Percentiles rank a stretch among this genome's conserved stretches.
Evolutionary conservation across 2,888 invertebrate species (phyloP).

Genomic region (Furcula furcula): DNA sequence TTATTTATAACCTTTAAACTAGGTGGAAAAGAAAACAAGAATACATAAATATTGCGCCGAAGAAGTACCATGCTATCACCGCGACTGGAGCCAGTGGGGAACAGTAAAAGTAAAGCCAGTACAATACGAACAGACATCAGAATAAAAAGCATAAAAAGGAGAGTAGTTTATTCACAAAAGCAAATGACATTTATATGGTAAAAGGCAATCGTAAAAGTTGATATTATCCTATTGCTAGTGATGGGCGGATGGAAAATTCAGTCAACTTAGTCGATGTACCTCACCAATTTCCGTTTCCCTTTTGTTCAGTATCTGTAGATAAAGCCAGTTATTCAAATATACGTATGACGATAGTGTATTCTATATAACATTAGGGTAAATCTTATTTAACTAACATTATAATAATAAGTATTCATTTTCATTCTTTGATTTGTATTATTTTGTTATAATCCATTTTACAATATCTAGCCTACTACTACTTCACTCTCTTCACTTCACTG

Average conservation of each 20-base stretch:
- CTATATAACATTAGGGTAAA: too few relatives aligned
- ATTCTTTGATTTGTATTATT: too few relatives aligned
- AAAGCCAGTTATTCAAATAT: too few relatives aligned
- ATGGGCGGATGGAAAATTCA: conserved; percentile 7
- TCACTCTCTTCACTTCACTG: too few relatives aligned
- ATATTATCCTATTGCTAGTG: conserved; percentile 28
- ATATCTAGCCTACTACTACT: conserved; percentile 8
- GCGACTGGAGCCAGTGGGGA: conserved; percentile 23
- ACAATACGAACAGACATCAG: conserved; percentile 33
- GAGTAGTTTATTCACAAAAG: conserved; percentile 38
- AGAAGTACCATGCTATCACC: conserved; percentile 15
- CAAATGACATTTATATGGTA: conserved; percentile 40
- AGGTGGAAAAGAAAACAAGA: background rate
- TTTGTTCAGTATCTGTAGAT: too few relatives aligned
- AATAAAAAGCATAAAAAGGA: conserved; percentile 36
- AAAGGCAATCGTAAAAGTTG: conserved; percentile 37
- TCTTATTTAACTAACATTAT: too few relatives aligned
- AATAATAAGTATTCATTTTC: too few relatives aligned
- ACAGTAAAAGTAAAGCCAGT: conserved; percentile 29
- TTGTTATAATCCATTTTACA: conserved; percentile 5
- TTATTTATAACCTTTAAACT: too few relatives aligned
- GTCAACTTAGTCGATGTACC: conserved; percentile 7
- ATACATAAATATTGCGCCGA: background rate
- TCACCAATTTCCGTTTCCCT: too few relatives aligned
- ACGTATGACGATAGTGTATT: too few relatives aligned